Evolutionary conservation across 2,113 vertebrate species (phyloP).

Genomic region (Mystacornis crossleyi): DNA sequence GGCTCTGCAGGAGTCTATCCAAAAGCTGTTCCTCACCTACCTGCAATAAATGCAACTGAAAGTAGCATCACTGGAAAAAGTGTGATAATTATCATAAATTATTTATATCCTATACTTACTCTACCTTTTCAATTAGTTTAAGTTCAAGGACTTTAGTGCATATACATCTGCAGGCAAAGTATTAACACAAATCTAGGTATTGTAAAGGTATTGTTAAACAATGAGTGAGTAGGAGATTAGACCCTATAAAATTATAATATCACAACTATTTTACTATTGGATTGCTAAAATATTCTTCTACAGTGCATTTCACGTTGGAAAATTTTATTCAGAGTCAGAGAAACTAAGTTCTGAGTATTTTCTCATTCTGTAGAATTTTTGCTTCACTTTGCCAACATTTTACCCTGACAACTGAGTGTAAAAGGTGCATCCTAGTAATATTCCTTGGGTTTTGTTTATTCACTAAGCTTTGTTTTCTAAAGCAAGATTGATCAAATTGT

Average conservation of each 20-base stretch:
- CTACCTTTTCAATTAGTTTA: background rate
- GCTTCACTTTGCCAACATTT: background rate
- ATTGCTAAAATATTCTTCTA: background rate
- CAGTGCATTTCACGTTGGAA: background rate
- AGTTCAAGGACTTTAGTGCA: background rate
- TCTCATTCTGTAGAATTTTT: background rate
- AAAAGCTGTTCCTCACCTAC: background rate
- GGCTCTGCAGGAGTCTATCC: background rate
- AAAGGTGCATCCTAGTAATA: background rate
- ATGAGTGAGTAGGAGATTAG: background rate
- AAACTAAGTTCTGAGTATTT: background rate
- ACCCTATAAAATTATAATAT: background rate
- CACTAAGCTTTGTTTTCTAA: background rate
- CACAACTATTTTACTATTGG: background rate
- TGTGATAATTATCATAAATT: background rate
- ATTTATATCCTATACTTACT: background rate
- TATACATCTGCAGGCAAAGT: background rate
- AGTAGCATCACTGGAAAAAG: background rate
- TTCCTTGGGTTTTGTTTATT: background rate
- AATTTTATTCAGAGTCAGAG: background rate
- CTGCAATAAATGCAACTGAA: background rate
- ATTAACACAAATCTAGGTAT: background rate
- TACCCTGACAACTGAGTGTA: background rate
- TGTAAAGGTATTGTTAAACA: background rate
- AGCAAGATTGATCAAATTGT: background rate